phyloP scores from a whole-genome alignment of 2,113 vertebrate species.

The Ophiodon elongatus region DNA sequence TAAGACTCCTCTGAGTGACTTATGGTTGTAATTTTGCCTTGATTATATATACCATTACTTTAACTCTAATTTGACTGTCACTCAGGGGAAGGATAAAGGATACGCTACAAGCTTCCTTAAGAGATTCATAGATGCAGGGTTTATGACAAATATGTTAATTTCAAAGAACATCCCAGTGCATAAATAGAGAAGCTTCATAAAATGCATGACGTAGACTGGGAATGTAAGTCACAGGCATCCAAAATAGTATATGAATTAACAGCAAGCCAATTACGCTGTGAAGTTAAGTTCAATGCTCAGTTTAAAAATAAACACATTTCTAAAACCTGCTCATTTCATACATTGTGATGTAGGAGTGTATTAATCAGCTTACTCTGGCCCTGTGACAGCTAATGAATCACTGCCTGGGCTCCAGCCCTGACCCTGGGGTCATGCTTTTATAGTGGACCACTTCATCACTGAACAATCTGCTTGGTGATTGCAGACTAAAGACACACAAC shows the following conservation, averaged over 20 bases:
- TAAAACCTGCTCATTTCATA: conserved; percentile 9
- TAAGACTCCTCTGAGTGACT: conserved; percentile 61
- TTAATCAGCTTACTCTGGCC: conserved; percentile 56
- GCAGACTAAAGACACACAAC: conserved; percentile 77
- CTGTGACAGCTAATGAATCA: conserved; percentile 76
- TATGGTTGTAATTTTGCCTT: conserved; percentile 76
- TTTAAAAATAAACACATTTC: conserved; percentile 7
- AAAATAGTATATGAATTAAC: neutral
- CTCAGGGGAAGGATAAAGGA: conserved; percentile 37
- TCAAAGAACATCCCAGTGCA: neutral
- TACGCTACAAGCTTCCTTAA: conserved; percentile 23
- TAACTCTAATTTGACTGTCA: conserved; percentile 75
- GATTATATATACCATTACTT: conserved; percentile 75
- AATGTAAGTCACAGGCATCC: neutral
- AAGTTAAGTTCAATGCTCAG: neutral
- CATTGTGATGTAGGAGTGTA: conserved; percentile 41
- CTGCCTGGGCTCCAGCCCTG: conserved; percentile 73
- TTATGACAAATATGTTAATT: conserved; percentile 28
- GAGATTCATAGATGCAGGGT: conserved; percentile 17
- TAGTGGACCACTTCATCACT: conserved; percentile 83
- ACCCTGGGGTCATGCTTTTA: conserved; percentile 80
- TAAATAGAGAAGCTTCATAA: neutral
- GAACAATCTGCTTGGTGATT: conserved; percentile 74
- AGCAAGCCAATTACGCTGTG: neutral
- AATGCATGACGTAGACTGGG: neutral